phyloP scores from a whole-genome alignment of 2,113 vertebrate species.

The Elachura formosa region DNA sequence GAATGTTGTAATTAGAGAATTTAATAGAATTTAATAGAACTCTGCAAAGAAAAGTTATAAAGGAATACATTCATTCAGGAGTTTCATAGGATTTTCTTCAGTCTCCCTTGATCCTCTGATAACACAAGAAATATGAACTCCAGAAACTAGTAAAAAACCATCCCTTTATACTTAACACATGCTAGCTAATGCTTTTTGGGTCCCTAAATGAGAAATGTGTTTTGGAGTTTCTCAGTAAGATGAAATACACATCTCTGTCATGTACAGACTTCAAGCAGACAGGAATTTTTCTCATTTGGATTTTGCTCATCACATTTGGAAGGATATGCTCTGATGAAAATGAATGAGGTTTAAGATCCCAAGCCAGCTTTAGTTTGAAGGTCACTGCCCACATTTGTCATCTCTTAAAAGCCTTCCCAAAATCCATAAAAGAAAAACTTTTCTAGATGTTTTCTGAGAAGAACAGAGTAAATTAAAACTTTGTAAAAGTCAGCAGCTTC shows the following conservation, averaged over 20 bases:
- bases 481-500: not conserved
- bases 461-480: not conserved
- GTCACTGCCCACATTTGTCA: not conserved
- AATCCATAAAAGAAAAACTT: not conserved
- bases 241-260: not conserved
- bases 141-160: not conserved
- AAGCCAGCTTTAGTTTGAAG: not conserved
- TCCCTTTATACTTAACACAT: not conserved
- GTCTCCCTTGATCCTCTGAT: not conserved
- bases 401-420: not conserved
- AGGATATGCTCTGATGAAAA: not conserved
- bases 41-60: not conserved
- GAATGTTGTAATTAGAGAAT: not conserved
- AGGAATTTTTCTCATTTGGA: not conserved
- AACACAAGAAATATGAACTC: not conserved
- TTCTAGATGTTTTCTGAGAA: not conserved
- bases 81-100: not conserved
- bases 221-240: not conserved
- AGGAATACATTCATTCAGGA: not conserved
- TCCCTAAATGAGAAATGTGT: not conserved
- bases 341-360: not conserved
- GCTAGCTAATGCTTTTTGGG: not conserved
- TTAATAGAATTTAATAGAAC: not conserved
- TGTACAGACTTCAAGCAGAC: not conserved
- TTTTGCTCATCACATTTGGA: not conserved